Evolutionary conservation across 2,113 vertebrate species (phyloP), one percentile per base, ranked within the genome.

Genomic region (Anthoscopus minutus): DNA sequence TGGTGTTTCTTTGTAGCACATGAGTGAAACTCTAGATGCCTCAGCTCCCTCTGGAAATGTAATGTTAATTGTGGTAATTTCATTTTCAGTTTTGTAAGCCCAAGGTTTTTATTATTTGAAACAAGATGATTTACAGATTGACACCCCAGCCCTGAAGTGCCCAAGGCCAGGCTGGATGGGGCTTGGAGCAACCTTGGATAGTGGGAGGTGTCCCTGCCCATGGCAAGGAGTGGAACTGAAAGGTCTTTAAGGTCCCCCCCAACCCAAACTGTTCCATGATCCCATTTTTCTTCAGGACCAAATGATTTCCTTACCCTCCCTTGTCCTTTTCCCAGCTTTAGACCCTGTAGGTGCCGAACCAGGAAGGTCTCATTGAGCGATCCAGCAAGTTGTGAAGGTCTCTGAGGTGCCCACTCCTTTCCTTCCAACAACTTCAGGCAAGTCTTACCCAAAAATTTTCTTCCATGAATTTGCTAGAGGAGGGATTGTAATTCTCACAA

Each of bases 41-140:
- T 28, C 11, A 51, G 19, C 11, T 3, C 2, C 19, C 40, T 79
- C 31, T 50, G 48, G 24, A 56, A 86, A 76, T 38, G 5, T 40
- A 18, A 20, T 38, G 8, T 40, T 47, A 30, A 45, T 45, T 50
- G 7, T 7, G 50, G 20, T n/a, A 4, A 65, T 58, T 84, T 86
- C 2, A n/a, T 45, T 66, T 58, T 11, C 20, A 23, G 7, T 54
- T 78, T 35, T 16, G 15, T 14, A 74, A 42, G 64, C 51, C 27
- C 0, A 3, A 81, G 10, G 5, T 11, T 73, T 86, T 91, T 45
- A 23, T 31, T 74, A 40, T 9, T 48, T 23, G 28, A 40, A 78
- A 25, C 5, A 61, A 89, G 19, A 21, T 1, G 0, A 47, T 61
- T 27, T 35, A 9, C 3, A 7, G 4, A 20, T 38, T 40, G 24